Base-by-base conservation (phyloP, 2,113 vertebrate species). In the Rhinopomastus cyanomelas region DNA sequence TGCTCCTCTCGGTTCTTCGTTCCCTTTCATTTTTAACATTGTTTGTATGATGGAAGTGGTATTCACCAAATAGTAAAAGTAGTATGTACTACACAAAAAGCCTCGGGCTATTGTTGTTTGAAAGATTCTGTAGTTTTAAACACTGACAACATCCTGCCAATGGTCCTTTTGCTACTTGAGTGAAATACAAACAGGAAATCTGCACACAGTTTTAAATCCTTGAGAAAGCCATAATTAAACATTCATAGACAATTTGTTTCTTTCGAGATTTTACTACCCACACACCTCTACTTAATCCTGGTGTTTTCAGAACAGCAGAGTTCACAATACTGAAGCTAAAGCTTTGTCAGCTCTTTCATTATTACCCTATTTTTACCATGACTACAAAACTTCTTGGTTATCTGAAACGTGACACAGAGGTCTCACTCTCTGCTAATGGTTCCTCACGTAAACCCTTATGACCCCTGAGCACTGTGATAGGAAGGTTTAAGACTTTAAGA, bases 181-280 rank as follows among this genome's bases (percentile, higher is more conserved):
- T 84, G 75, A 97, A 97, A 96, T 92, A 60, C 30, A 93, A 90
- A 83, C 80, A 87, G 89, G 79, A 95, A 94, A 95, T 95, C 94
- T 49, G 62, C 83, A 89, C 15, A 67, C 20, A 67, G 46, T 93
- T 95, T 92, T 95, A 95, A 93, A 91, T 93, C 80, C 66, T 95
- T 87, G 93, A 96, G 94, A 96, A 96, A 96, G 22, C 42, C 39
- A n/a, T 71, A 95, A 95, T 96, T 96, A 96, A 81, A 86, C 85
- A 95, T 95, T 94, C 91, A 88, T 27, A 92, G 85, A 88, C 52
- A 61, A 92, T 95, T 95, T 94, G 53, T 75, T 95, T 80, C 87
- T 93, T 94, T 90, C 85, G 92, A 96, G 88, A 92, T 86, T 94
- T 86, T 96, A 93, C 87, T 85, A 92, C 39, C 32, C 91, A 92